Conservation (phyloP, 2,888 invertebrate genomes). For the Clusia tigrina region DNA sequence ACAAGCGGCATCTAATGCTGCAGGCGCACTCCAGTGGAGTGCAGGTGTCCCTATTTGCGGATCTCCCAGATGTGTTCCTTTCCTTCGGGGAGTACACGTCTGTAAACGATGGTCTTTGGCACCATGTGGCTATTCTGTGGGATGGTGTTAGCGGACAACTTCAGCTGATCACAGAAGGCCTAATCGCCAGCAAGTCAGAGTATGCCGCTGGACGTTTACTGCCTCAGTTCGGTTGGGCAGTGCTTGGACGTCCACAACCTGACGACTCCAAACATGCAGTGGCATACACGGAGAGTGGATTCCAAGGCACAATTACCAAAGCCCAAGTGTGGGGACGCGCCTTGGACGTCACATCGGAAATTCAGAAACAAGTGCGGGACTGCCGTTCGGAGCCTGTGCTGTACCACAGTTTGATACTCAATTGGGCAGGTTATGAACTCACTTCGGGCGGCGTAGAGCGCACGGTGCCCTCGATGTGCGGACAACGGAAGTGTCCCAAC, state of each 20-base stretch:
- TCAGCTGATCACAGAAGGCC: slow-evolving; percentile 92
- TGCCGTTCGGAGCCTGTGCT: slow-evolving; percentile 92
- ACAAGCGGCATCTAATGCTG: slow-evolving; percentile 80
- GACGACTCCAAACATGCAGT: slow-evolving; percentile 69
- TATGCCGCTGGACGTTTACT: slow-evolving; percentile 86
- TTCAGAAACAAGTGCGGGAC: slow-evolving; percentile 92
- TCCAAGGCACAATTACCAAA: slow-evolving; percentile 93
- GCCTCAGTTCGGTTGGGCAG: slow-evolving; percentile 89
- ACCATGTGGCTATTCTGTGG: slow-evolving; percentile 95
- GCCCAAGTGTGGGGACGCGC: slow-evolving; percentile 94
- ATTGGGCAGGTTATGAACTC: slow-evolving; percentile 94
- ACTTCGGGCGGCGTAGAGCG: slow-evolving; percentile 89
- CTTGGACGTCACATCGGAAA: slow-evolving; percentile 88
- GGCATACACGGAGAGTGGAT: slow-evolving; percentile 86
- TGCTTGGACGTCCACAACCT: slow-evolving; percentile 87
- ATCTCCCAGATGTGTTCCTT: slow-evolving; percentile 87
- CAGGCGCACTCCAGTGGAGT: slow-evolving; percentile 95
- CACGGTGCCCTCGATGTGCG: slow-evolving; percentile 90
- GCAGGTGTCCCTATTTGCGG: slow-evolving; percentile 87
- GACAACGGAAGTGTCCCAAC: slow-evolving; percentile 86
- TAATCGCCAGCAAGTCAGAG: slow-evolving; percentile 91
- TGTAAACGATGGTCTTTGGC: slow-evolving; percentile 96
- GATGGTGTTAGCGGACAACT: slow-evolving; percentile 88
- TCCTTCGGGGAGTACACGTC: slow-evolving; percentile 92
- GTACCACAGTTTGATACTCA: slow-evolving; percentile 83